These are phyloP conservation scores for Homarus gammarus DNA, from an alignment of 2,888 invertebrate genomes.

Conservation along the genomic window DNA sequence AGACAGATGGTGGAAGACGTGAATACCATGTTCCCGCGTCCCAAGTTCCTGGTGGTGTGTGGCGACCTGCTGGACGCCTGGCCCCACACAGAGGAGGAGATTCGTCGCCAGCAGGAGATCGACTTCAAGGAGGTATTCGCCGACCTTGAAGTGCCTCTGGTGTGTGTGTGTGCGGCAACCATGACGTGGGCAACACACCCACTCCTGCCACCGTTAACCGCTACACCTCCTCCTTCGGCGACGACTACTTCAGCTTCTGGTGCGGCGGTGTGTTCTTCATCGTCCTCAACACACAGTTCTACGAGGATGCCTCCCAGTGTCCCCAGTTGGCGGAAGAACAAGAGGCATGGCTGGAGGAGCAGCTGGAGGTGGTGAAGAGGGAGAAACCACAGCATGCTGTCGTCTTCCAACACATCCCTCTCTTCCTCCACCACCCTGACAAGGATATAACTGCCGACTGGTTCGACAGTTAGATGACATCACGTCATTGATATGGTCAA, in stretches of 20 bases:
- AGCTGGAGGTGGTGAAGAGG: slow-evolving; percentile 77
- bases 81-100: slow-evolving; percentile 78
- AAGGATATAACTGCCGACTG: no score
- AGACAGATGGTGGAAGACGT: slow-evolving; percentile 79
- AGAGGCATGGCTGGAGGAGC: slow-evolving; percentile 79
- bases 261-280: slow-evolving; percentile 81
- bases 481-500: no score
- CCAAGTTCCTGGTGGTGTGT: slow-evolving; percentile 81
- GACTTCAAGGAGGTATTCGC: slow-evolving; percentile 79
- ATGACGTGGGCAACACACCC: slow-evolving; percentile 81
- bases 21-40: slow-evolving; percentile 80
- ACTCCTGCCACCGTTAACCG: slow-evolving; percentile 78
- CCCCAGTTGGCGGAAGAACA: slow-evolving; percentile 79
- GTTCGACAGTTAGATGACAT: no score
- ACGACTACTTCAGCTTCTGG: slow-evolving; percentile 81
- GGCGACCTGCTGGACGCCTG: slow-evolving; percentile 81
- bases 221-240: slow-evolving; percentile 79
- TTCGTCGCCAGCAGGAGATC: slow-evolving; percentile 79
- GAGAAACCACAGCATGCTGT: slow-evolving; percentile 78
- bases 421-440: slow-evolving; percentile 79
- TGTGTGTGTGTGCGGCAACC: slow-evolving; percentile 82
- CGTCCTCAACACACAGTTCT: slow-evolving; percentile 81
- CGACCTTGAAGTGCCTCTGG: slow-evolving; percentile 80
- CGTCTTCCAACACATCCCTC: slow-evolving; percentile 81
- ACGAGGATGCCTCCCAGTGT: slow-evolving; percentile 78